Evolutionary conservation across 2,113 vertebrate genomes (phyloP).

Genomic region (Neolamprologus variostigma): DNA sequence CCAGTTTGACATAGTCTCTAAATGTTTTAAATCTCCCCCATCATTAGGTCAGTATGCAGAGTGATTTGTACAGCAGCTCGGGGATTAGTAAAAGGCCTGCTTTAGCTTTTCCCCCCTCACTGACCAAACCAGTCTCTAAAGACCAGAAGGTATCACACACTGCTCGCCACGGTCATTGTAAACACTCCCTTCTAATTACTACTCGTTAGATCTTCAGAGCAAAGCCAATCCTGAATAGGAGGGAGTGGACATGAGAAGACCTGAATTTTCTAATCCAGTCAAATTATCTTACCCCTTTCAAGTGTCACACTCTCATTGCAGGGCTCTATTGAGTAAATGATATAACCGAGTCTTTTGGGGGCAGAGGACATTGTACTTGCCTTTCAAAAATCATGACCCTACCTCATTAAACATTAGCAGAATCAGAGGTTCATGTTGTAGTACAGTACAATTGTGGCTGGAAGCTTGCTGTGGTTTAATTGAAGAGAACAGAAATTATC

Average conservation of each 20-base stretch:
- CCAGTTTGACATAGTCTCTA: background rate
- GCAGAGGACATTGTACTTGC: background rate
- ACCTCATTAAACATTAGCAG: background rate
- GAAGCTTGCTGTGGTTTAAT: background rate
- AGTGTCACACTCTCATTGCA: background rate
- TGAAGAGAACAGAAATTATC: background rate
- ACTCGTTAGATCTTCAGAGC: slow-evolving; percentile 1
- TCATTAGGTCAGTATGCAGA: background rate
- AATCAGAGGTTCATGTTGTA: background rate
- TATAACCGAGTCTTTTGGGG: slow-evolving; percentile 13
- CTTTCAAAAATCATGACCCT: background rate
- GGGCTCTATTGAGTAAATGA: slow-evolving; percentile 1
- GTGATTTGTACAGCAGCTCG: background rate
- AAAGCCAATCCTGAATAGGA: slow-evolving; percentile 6
- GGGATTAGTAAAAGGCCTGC: background rate
- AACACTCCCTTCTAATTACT: slow-evolving; percentile 22
- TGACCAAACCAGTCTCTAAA: background rate
- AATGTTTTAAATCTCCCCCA: background rate
- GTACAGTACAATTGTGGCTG: background rate
- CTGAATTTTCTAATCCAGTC: slow-evolving; percentile 34
- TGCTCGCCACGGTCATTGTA: background rate
- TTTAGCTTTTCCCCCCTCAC: background rate
- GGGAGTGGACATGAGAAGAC: slow-evolving; percentile 11
- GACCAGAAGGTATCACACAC: background rate
- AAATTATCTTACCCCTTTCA: slow-evolving; percentile 44